Evolutionary conservation across 2,888 invertebrate species (phyloP), one percentile per base, ranked within the genome.

Genomic region (Synanthedon tipuliformis): DNA sequence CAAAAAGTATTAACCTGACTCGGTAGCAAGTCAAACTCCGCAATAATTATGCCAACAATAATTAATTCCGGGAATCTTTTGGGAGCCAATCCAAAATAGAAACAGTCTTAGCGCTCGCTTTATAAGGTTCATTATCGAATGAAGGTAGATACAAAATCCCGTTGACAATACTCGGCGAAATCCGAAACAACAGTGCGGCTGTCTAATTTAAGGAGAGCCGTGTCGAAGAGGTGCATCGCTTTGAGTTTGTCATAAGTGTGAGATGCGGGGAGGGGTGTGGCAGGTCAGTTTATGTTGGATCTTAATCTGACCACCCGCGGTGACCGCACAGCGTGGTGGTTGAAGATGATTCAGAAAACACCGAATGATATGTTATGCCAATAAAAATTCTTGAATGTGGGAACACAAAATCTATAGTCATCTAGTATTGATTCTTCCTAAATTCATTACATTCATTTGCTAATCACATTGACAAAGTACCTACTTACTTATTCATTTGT

Each of bases 231-330:
- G 23, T 48, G 49, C 40, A 53, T 51, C 23, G 18, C 34, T 45
- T 34, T 8, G 10, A n/a, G 2, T n/a, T 50, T 34, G 13, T 40
- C 7, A n/a, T n/a, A 12, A 12, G 15, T n/a, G 34, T n/a, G n/a
- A 34, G 13, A n/a, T 34, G 45, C 50, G 54, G 53, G 55, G 55
- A 55, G 60, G 59, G 59, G 57, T 50, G 50, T 10, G 60, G 64
- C 8, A 58, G 72, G 53, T 69, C 72, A 52, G 16, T 55, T 56
- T 63, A 55, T 16, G 53, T 4, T 73, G 74, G 81, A 62, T 34
- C 8, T 52, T 18, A 8, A 49, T 53, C 48, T 62, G 79, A 64
- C 81, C 81, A 78, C 82, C 82, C 81, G 82, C 65, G 55, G 79
- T 60, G 81, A 68, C 70, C 71, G 63, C 76, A 61, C 73, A 71